Evolutionary conservation across 2,888 invertebrate species (phyloP).

Genomic region (Rhingia campestris): DNA sequence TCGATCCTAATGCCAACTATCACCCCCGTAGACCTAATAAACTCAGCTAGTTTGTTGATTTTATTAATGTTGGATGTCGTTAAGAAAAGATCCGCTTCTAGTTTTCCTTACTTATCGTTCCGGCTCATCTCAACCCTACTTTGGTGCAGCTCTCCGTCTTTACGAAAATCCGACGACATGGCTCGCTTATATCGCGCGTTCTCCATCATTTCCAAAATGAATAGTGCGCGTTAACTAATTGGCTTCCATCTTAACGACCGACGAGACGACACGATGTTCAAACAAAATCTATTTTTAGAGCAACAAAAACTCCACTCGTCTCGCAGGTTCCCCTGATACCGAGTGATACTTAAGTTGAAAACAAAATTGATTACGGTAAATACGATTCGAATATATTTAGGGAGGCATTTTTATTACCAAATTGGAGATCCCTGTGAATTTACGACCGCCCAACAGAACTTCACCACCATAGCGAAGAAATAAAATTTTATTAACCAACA

Average conservation of each 20-base stretch:
- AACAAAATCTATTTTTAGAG: constrained; percentile 44
- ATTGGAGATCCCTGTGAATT: constrained; percentile 35
- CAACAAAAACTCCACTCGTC: background rate
- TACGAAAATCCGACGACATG: constrained; percentile 17
- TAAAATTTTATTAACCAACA: constrained; percentile 6
- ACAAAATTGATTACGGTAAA: constrained; percentile 48
- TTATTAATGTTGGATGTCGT: constrained; percentile 54
- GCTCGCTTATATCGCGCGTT: constrained; percentile 44
- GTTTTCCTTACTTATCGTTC: constrained; percentile 23
- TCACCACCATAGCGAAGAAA: background rate
- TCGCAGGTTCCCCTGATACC: too few species aligned
- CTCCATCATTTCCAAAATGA: constrained; percentile 61
- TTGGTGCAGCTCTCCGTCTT: constrained; percentile 7
- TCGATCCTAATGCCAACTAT: too few species aligned
- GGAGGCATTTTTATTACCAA: constrained; percentile 46
- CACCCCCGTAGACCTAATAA: constrained; percentile 25
- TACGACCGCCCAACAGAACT: constrained; percentile 30
- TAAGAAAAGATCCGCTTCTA: constrained; percentile 13
- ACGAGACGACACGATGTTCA: constrained; percentile 23
- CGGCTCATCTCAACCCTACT: constrained; percentile 43
- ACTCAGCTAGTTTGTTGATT: constrained; percentile 45
- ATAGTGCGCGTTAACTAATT: constrained; percentile 62
- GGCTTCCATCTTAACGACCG: constrained; percentile 47
- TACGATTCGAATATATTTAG: constrained; percentile 51
- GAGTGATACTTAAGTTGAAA: background rate